phyloP scores from a whole-genome alignment of 2,113 vertebrate genomes.

The Hepsetus odoe region DNA sequence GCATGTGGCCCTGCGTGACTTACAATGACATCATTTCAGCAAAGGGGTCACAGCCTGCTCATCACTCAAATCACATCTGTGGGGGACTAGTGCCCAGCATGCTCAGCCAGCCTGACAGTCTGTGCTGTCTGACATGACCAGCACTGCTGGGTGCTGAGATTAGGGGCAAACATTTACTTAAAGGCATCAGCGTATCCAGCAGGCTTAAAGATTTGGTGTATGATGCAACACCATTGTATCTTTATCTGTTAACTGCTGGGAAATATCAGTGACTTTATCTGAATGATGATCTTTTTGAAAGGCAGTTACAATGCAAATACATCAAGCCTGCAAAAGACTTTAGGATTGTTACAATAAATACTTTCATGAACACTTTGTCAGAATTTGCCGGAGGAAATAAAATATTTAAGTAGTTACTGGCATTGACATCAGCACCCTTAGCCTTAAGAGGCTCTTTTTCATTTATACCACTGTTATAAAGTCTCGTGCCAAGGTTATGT shows the following conservation, averaged over 20 bases:
- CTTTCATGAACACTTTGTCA: no score
- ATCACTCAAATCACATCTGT: slow-evolving; percentile 10
- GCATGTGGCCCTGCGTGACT: not conserved
- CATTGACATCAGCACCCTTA: no score
- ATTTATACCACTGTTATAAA: no score
- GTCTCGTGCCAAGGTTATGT: no score
- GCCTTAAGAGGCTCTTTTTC: no score
- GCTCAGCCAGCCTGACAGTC: not conserved
- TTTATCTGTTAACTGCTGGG: not conserved
- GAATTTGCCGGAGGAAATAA: no score
- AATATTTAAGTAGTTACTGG: no score
- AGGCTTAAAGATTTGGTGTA: not conserved
- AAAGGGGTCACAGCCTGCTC: not conserved
- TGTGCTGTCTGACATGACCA: not conserved
- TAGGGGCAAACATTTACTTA: not conserved
- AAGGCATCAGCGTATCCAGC: slow-evolving; percentile 25
- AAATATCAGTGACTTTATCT: no score
- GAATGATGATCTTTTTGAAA: no score
- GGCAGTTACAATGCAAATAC: no score
- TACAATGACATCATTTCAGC: not conserved
- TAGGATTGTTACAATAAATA: no score
- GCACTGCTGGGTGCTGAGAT: not conserved
- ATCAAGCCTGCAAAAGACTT: no score
- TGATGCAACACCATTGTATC: not conserved
- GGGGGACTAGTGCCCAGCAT: not conserved